A percentile compares a stretch with the other conserved stretches of the same genome.
Conservation (phyloP, 2,888 invertebrate genomes). For the Thymelicus sylvestris region DNA sequence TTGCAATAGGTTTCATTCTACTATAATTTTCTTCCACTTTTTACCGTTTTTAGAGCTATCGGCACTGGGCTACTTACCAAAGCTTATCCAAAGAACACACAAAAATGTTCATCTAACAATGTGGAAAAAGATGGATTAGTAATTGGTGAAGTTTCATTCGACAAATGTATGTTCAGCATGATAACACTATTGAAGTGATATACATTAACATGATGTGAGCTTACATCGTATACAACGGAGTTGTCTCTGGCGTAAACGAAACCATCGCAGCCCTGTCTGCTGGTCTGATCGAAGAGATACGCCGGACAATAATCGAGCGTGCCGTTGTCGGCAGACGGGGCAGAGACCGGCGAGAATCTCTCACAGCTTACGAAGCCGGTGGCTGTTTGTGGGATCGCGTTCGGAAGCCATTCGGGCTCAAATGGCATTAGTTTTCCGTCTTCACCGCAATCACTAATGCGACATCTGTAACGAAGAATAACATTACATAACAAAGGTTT, state of each 20-base stretch:
- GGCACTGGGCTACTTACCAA: too few relatives aligned
- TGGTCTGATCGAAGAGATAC: constrained; percentile 52
- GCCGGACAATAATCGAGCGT: constrained; percentile 68
- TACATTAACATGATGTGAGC: too few relatives aligned
- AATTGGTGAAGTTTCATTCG: too few relatives aligned
- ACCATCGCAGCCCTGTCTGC: constrained; percentile 43
- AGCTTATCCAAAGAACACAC: too few relatives aligned
- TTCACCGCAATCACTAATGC: constrained; percentile 69
- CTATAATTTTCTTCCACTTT: too few relatives aligned
- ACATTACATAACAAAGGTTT: not conserved
- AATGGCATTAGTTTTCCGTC: constrained; percentile 44
- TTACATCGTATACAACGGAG: constrained; percentile 54
- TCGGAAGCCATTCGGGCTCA: constrained; percentile 61
- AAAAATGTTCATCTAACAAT: too few relatives aligned
- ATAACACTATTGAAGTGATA: too few relatives aligned
- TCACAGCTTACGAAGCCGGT: constrained; percentile 64
- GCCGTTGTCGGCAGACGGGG: constrained; percentile 43
- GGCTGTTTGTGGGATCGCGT: constrained; percentile 60
- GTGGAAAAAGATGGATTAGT: too few relatives aligned
- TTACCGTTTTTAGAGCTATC: too few relatives aligned
- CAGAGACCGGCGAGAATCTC: constrained; percentile 58
- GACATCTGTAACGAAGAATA: constrained; percentile 58
- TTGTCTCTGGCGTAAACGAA: constrained; percentile 49
- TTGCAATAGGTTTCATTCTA: too few relatives aligned
- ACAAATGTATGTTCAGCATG: too few relatives aligned